These are phyloP conservation scores for Crotalus viridis DNA, from an alignment of 2,113 vertebrate genomes.

Conservation along the genomic window DNA sequence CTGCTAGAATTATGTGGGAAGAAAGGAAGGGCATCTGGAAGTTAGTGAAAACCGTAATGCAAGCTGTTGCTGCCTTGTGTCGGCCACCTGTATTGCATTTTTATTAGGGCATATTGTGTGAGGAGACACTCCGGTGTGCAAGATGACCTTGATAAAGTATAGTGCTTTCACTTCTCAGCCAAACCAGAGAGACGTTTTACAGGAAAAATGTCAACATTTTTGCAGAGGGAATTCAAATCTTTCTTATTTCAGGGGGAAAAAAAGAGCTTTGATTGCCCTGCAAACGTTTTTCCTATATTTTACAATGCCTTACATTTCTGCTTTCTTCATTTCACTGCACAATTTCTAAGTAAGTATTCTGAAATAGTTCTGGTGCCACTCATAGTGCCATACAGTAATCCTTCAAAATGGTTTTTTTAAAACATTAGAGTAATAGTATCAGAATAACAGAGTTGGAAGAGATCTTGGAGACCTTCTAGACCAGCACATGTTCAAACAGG, in stretches of 20 bases:
- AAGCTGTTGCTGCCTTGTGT: too few species aligned
- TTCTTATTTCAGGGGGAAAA: not conserved
- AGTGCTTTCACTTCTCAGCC: not conserved
- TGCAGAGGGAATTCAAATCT: not conserved
- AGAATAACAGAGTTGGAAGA: not conserved
- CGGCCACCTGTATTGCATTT: not conserved
- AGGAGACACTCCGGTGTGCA: not conserved
- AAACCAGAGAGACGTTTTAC: not conserved
- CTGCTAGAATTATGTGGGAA: not conserved
- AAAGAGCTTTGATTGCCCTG: not conserved
- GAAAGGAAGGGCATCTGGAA: not conserved
- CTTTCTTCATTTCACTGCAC: not conserved
- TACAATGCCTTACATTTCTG: not conserved
- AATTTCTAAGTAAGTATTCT: not conserved
- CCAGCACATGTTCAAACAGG: not conserved
- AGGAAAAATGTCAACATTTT: not conserved
- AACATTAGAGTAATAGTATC: not conserved
- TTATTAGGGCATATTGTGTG: not conserved
- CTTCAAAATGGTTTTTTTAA: not conserved
- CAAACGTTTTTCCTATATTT: not conserved
- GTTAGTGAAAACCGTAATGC: not conserved
- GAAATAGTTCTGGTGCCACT: not conserved
- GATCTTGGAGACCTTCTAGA: not conserved
- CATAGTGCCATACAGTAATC: not conserved
- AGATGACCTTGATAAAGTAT: not conserved